A percentile compares a stretch with the other conserved stretches of the same genome.
Conservation (phyloP, 2,888 invertebrate species). For the Sisyra terminalis region DNA sequence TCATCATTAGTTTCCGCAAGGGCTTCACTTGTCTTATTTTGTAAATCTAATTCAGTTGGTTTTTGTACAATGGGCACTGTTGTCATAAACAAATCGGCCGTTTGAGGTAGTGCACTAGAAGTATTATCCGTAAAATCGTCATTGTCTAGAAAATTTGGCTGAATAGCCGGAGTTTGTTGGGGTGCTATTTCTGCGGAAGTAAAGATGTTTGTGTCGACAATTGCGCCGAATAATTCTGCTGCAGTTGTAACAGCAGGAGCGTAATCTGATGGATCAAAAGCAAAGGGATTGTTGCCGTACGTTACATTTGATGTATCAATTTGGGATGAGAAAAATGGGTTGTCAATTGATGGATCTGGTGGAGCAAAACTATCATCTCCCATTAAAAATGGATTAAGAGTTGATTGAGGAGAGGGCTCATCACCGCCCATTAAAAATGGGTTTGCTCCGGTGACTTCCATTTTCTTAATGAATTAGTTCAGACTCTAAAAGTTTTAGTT, state of each 20-base stretch:
- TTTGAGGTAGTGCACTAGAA: constrained; percentile 27
- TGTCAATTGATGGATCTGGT: constrained; percentile 26
- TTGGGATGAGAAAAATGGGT: constrained; percentile 48
- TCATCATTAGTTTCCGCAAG: neutral
- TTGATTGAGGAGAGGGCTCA: constrained; percentile 32
- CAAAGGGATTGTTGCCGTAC: constrained; percentile 48
- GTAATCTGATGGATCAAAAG: constrained; percentile 28
- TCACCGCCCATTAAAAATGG: constrained; percentile 67
- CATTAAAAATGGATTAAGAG: constrained; percentile 53
- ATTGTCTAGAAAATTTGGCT: constrained; percentile 10
- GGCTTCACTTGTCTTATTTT: constrained; percentile 21
- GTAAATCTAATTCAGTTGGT: constrained; percentile 27
- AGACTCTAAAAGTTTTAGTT: constrained; percentile 60
- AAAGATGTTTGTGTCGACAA: constrained; percentile 10
- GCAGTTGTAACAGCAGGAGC: constrained; percentile 17
- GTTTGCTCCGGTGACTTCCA: constrained; percentile 45
- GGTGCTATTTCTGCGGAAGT: constrained; percentile 6
- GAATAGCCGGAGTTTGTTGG: constrained; percentile 8
- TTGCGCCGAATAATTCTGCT: constrained; percentile 6
- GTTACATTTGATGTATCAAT: constrained; percentile 19
- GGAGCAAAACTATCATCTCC: neutral
- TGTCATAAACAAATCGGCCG: constrained; percentile 17
- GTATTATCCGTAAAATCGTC: constrained; percentile 10
- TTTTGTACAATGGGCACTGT: constrained; percentile 19
- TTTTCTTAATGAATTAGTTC: constrained; percentile 42